Conservation (phyloP, 1,140 invertebrate species). For the Aphis craccivora region DNA sequence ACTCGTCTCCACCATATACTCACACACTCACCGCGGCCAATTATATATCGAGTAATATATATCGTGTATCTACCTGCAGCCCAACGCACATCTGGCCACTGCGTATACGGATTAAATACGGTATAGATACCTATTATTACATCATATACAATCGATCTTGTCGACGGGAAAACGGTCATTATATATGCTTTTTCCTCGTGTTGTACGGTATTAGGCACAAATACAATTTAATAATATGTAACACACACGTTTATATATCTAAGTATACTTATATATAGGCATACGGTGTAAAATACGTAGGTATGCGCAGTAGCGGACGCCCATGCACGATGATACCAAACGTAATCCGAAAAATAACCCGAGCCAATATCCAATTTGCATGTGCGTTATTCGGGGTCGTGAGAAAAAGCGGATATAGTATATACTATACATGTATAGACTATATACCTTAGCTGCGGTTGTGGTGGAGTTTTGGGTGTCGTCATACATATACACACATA, state of each 20-base stretch:
- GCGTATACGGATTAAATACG: not conserved
- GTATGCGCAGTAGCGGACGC: not conserved
- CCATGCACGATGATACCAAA: not conserved
- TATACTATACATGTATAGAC: not conserved
- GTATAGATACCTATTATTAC: not conserved
- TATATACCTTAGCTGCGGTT: not conserved
- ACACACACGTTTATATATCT: not conserved
- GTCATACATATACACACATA: not conserved
- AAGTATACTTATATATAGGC: not conserved
- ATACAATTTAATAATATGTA: not conserved
- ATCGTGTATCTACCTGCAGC: not conserved
- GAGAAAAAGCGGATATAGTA: slow-evolving; percentile 12
- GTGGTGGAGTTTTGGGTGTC: not conserved
- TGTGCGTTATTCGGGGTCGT: not conserved
- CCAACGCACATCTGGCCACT: not conserved
- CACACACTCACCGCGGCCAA: not conserved
- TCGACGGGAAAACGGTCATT: slow-evolving; percentile 12
- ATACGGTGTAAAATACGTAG: not conserved
- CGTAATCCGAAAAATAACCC: not conserved
- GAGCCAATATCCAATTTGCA: slow-evolving; percentile 20
- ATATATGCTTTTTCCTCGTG: not conserved
- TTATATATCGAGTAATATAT: not conserved
- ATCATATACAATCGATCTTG: not conserved
- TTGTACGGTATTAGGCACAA: not conserved
- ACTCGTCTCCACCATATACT: not conserved